Percentiles rank a stretch among this genome's conserved stretches.
phyloP scores from a whole-genome alignment of 2,888 invertebrate genomes.

The Mantis religiosa region DNA sequence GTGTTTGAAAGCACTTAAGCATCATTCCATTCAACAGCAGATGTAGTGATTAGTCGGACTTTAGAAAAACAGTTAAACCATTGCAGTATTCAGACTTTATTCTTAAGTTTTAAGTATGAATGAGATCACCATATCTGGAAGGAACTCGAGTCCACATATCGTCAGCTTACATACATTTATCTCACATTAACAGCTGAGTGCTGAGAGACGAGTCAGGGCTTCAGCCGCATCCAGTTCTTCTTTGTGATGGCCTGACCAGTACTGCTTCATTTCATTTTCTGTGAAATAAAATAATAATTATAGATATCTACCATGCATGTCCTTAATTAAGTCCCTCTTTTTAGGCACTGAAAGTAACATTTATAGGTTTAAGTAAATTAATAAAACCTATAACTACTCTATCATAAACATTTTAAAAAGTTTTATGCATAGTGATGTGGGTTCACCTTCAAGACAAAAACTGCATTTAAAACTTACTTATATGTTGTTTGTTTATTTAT shows the following conservation, averaged over 20 bases:
- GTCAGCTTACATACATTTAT: neutral
- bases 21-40: neutral
- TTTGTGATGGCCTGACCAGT: conserved; percentile 48
- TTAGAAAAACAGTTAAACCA: neutral
- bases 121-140: neutral
- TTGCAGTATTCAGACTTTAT: neutral
- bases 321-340: neutral
- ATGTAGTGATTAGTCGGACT: neutral
- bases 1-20: neutral
- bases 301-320: conserved; percentile 1
- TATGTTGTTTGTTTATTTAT: too few species aligned
- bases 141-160: neutral
- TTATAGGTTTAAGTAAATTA: too few species aligned
- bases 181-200: conserved; percentile 28
- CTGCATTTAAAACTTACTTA: too few species aligned
- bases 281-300: conserved; percentile 16
- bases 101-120: neutral
- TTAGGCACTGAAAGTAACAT: too few species aligned
- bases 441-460: too few species aligned
- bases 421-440: too few species aligned
- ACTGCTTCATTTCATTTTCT: conserved; percentile 30
- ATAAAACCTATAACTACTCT: too few species aligned
- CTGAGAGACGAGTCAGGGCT: conserved; percentile 64
- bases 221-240: conserved; percentile 75
- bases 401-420: too few species aligned